Conservation (phyloP, 2,797 vertebrate genomes). For the Ptychobarbus kaznakovi region DNA sequence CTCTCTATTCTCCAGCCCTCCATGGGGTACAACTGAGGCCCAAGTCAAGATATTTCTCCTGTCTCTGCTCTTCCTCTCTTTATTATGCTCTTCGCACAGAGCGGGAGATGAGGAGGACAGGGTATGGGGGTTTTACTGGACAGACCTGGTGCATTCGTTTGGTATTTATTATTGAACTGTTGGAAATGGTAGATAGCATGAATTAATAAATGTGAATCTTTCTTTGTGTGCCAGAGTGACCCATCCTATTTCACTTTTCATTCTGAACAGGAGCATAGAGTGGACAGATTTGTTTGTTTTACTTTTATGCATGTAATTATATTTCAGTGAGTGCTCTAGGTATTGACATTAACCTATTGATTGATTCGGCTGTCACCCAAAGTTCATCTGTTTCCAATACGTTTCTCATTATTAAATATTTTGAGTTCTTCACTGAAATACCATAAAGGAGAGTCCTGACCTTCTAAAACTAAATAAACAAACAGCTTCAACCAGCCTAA, state of each 20-base stretch:
- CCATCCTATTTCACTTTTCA: slow-evolving; percentile 31
- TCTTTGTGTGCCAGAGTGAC: slow-evolving; percentile 31
- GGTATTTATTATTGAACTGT: slow-evolving; percentile 84
- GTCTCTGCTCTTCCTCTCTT: slow-evolving; percentile 49
- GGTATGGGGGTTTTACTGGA: slow-evolving; percentile 76
- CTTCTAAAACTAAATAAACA: not conserved
- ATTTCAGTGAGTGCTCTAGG: slow-evolving; percentile 3
- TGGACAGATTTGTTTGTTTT: slow-evolving; percentile 21
- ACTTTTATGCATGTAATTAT: not conserved
- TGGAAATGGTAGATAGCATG: slow-evolving; percentile 75
- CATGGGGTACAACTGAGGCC: slow-evolving; percentile 83
- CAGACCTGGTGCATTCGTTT: slow-evolving; percentile 70
- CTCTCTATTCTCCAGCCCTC: slow-evolving; percentile 83
- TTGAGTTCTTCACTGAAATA: not conserved
- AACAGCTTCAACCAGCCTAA: not conserved
- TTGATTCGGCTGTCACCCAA: slow-evolving; percentile 20
- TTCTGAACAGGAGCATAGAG: not conserved
- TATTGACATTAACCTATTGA: slow-evolving; percentile 25
- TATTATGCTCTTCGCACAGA: slow-evolving; percentile 72
- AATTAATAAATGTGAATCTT: slow-evolving; percentile 67
- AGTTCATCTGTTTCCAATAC: slow-evolving; percentile 9
- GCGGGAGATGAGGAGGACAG: slow-evolving; percentile 56
- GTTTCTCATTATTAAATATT: slow-evolving; percentile 13
- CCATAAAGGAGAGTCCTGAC: not conserved
- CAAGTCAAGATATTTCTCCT: slow-evolving; percentile 71